Conservation (phyloP, 2,888 invertebrate genomes). For the Dysmachus trigonus region DNA sequence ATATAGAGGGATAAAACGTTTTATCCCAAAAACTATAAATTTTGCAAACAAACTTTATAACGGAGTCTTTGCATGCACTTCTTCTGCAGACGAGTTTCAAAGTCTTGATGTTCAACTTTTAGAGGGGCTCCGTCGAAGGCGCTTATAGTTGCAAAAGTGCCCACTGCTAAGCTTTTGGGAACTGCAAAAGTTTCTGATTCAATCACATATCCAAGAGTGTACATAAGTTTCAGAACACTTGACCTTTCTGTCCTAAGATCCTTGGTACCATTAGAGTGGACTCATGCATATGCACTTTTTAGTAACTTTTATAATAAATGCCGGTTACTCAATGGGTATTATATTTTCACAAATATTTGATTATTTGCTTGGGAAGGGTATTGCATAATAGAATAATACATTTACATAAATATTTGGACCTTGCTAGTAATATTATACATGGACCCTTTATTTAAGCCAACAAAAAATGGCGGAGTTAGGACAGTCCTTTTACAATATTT, state of each 20-base stretch:
- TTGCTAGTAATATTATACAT: too few species aligned
- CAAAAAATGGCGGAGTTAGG: too few species aligned
- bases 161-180: neutral
- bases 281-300: neutral
- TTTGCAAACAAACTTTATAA: neutral
- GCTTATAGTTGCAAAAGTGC: neutral
- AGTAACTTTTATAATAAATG: neutral
- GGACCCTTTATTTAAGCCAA: too few species aligned
- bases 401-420: too few species aligned
- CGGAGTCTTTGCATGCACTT: neutral
- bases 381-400: neutral
- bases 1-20: neutral
- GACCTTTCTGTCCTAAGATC: neutral
- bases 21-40: neutral
- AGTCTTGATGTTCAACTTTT: neutral
- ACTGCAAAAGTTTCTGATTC: neutral
- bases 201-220: neutral
- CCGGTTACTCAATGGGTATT: neutral
- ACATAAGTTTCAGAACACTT: neutral
- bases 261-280: neutral
- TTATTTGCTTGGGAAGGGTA: neutral
- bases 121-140: neutral
- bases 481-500: too few species aligned
- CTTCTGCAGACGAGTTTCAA: neutral
- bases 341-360: neutral